A percentile compares a stretch with the other conserved stretches of the same genome.
These are phyloP conservation scores for Drosophila nr. perissopoda DNA, from an alignment of 2,888 invertebrate species.

Conservation along the genomic window DNA sequence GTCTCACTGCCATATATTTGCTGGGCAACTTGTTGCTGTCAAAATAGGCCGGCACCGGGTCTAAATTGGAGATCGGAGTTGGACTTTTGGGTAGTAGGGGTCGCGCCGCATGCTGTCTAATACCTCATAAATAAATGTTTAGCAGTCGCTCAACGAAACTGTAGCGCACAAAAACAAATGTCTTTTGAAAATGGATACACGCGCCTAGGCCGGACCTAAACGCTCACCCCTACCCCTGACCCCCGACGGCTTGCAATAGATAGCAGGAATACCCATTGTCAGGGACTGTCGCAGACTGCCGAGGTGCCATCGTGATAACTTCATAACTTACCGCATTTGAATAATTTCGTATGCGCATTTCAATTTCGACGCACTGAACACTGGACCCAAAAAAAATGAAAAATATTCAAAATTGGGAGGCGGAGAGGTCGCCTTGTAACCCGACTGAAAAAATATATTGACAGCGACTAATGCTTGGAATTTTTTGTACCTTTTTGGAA, in stretches of 20 bases:
- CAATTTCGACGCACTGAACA: conserved; percentile 61
- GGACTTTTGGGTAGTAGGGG: conserved; percentile 12
- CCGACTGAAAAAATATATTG: conserved; percentile 62
- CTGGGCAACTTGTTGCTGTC: conserved; percentile 78
- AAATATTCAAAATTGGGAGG: conserved; percentile 7
- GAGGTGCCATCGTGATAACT: conserved; percentile 80
- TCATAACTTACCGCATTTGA: conserved; percentile 80
- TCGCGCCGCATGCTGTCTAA: conserved; percentile 66
- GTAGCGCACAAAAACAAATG: conserved; percentile 78
- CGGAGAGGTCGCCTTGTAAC: conserved; percentile 27
- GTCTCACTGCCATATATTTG: conserved; percentile 67
- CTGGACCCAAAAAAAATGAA: conserved; percentile 15
- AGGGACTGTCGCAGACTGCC: conserved; percentile 51
- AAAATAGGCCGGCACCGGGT: conserved; percentile 69
- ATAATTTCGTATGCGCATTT: conserved; percentile 81
- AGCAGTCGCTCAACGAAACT: conserved; percentile 71
- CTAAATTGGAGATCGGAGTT: conserved; percentile 18
- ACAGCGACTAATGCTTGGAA: conserved; percentile 79
- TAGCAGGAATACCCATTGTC: conserved; percentile 71
- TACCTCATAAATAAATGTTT: conserved; percentile 76
- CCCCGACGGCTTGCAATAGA: conserved; percentile 48
- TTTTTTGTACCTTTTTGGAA: conserved; percentile 29
- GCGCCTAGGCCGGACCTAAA: conserved; percentile 37
- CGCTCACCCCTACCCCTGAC: conserved; percentile 41
- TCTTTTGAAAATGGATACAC: conserved; percentile 59